Conservation (phyloP, 2,113 vertebrate species). For the Xenopus laevis region DNA sequence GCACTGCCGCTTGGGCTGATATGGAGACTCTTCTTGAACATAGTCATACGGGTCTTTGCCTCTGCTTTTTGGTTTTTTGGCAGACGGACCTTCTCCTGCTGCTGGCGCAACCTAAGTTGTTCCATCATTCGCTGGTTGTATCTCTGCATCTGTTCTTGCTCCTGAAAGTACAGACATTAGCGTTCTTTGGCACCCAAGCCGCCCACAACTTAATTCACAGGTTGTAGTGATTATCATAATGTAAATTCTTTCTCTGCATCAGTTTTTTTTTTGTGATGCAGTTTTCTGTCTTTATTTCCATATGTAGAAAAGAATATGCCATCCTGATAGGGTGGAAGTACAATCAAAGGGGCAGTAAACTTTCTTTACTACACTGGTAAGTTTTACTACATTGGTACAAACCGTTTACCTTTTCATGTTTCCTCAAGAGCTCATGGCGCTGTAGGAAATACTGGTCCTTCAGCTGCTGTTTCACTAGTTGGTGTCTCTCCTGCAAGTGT, state of each 20-base stretch:
- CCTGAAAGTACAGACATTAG: conserved; percentile 58
- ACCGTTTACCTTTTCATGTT: conserved; percentile 88
- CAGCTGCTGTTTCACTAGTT: conserved; percentile 91
- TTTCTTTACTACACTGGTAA: too few species aligned
- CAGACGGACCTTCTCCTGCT: conserved; percentile 83
- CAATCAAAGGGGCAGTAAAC: too few species aligned
- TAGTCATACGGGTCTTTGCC: conserved; percentile 91
- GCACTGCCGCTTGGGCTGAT: conserved; percentile 75
- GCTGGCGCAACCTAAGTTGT: conserved; percentile 77
- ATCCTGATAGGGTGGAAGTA: too few species aligned
- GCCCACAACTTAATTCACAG: too few species aligned
- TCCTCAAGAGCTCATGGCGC: conserved; percentile 88
- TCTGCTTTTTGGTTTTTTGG: conserved; percentile 92
- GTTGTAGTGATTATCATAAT: too few species aligned
- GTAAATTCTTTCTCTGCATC: too few species aligned
- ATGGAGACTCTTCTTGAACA: conserved; percentile 97
- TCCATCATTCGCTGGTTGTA: conserved; percentile 95
- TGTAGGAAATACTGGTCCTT: conserved; percentile 97
- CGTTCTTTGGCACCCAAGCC: too few species aligned
- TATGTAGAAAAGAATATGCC: too few species aligned
- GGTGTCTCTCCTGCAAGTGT: conserved; percentile 85
- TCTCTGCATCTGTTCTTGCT: conserved; percentile 92
- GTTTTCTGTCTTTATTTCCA: too few species aligned
- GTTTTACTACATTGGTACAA: not conserved
- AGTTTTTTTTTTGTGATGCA: too few species aligned